Base-by-base conservation (phyloP, 1,140 invertebrate genomes). In the Patella vulgata region DNA sequence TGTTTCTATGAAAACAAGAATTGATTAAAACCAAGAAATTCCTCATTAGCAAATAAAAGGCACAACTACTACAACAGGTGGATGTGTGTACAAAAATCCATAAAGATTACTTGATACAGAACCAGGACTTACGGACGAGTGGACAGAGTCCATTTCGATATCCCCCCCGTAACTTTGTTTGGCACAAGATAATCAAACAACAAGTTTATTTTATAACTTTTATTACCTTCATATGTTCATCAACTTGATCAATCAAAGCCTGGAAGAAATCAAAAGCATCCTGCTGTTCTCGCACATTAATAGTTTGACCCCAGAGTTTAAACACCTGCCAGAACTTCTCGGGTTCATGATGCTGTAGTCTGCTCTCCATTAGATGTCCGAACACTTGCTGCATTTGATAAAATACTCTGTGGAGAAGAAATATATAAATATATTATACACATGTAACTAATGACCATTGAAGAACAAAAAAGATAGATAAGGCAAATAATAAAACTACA, bases 241-340 rank as follows among this genome's bases (percentile, higher is more conserved):
- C 81, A 19, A 80, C 63, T 57, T 82, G 81, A 59, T 81, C 79
- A 39, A 76, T 70, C 11, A 82, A 48, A 23, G 79, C 79, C 54
- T 78, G 74, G 59, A 81, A 82, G 69, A 82, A 82, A 51, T 82
- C 81, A 71, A 82, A 82, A n/a, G 81, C 77, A 64, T 82, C 81
- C 53, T 82, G 79, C 47, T 82, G 81, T 57, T 82, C 81, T 9
- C 78, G 40, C 42, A 81, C 74, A 48, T 82, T 82, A 40, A 82
- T 68, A n/a, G 71, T 71, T 42, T 82, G 79, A 27, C 80, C 80
- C 80, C 80, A 82, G 17, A 82, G 68, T 47, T 77, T 74, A 56
- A 82, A 82, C 33, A 82, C 77, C 19, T 75, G 75, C 82, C 82
- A 84, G 71, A 84, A 82, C 36, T 71, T 73, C 65, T 82, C 81